Evolutionary conservation across 2,888 invertebrate genomes (phyloP), one percentile per base, ranked within the genome.

Genomic region (Periphyllus acericola): DNA sequence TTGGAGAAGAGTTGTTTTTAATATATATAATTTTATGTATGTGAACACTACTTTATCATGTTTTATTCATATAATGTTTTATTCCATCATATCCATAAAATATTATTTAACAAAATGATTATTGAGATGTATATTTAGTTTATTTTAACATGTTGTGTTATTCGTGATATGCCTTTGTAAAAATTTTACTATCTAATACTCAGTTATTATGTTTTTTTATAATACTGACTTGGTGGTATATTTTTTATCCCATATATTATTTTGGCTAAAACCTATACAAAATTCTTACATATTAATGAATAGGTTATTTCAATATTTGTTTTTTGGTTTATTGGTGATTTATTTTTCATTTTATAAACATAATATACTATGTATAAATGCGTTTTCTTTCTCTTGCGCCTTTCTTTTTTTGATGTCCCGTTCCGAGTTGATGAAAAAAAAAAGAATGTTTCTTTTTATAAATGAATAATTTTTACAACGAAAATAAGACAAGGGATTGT

Each of bases 391-490:
- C 32, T 34, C 32, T 85, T 0, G 8, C 46, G 52, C 46, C 71
- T 36, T 34, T 79, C 25, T 60, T 78, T 75, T 83, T 85, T 52
- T 29, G 46, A 68, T 68, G 34, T 78, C 32, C 68, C 34, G 46
- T 78, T 55, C 29, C 11, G 66, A 78, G 66, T 84, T 76, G 46
- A 76, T 83, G 60, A n/a, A 79, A 84, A n/a, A 79, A 84, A 83
- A 84, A 84, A 84, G 84, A 76, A 84, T 46, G 32, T 76, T 84
- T 84, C 76, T 84, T 84, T 85, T 85, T 78, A 68, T 85, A 85
- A 84, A 84, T 84, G 46, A 84, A 85, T 85, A 85, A 86, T 80
- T 86, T 86, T 80, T 34, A 86, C 36, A 40, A 60, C 72, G 14
- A 72, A 66, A 80, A 34, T 78, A 68, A 72, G 78, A 78, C 78